A percentile compares a stretch with the other conserved stretches of the same genome.
Evolutionary conservation across 1,140 invertebrate genomes (phyloP).

Genomic region (Acromyrmex heyeri): DNA sequence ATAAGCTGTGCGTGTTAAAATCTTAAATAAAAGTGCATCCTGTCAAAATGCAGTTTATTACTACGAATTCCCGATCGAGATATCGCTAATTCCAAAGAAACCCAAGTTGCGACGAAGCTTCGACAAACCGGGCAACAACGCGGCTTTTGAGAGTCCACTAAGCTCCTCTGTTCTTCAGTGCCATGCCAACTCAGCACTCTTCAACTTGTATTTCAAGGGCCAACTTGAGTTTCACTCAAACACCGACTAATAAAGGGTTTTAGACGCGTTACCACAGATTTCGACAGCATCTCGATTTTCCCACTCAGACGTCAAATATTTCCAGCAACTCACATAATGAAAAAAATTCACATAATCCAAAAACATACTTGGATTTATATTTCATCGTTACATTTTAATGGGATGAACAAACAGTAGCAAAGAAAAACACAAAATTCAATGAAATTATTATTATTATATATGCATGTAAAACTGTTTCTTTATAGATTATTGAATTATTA

Average conservation of each 20-base stretch:
- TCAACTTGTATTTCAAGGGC: slow-evolving; percentile 37
- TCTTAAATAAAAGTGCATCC: slow-evolving; percentile 3
- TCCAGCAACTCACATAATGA: neutral
- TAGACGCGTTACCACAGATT: neutral
- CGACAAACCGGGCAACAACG: slow-evolving; percentile 19
- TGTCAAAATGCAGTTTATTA: slow-evolving; percentile 17
- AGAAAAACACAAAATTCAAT: neutral
- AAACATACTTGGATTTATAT: neutral
- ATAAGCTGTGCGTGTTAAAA: neutral
- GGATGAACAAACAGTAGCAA: neutral
- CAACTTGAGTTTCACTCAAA: slow-evolving; percentile 40
- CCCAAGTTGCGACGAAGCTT: slow-evolving; percentile 20
- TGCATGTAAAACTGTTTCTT: neutral
- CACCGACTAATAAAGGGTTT: slow-evolving; percentile 36
- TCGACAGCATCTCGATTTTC: slow-evolving; percentile 10
- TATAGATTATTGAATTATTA: neutral
- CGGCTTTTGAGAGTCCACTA: slow-evolving; percentile 29
- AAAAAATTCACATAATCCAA: neutral
- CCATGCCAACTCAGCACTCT: slow-evolving; percentile 47
- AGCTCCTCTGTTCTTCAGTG: slow-evolving; percentile 25
- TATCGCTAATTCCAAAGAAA: slow-evolving; percentile 41
- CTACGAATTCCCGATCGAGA: neutral
- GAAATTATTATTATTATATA: neutral
- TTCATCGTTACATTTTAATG: neutral
- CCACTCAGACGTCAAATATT: neutral